phyloP scores from a whole-genome alignment of 2,797 vertebrate genomes.

The Buceros bicornis region DNA sequence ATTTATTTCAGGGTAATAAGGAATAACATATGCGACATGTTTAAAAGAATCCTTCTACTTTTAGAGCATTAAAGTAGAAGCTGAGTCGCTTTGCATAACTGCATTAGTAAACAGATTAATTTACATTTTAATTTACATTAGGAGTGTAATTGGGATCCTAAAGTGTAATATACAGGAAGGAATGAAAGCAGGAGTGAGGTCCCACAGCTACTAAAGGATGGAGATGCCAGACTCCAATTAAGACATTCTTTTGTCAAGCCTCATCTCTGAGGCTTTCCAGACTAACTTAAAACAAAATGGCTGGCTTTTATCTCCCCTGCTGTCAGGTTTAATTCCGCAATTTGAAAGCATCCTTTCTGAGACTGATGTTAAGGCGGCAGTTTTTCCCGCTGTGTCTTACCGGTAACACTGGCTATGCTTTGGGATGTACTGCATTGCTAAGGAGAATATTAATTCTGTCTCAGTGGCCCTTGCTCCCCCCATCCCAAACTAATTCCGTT shows the following conservation, averaged over 20 bases:
- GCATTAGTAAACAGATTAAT: conserved; percentile 46
- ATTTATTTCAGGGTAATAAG: conserved; percentile 2
- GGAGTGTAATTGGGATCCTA: conserved; percentile 19
- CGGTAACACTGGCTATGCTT: not conserved
- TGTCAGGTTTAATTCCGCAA: not conserved
- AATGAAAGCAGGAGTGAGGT: conserved; percentile 13
- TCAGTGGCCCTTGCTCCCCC: not conserved
- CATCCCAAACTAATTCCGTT: not conserved
- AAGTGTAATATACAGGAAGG: not conserved
- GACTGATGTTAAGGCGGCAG: not conserved
- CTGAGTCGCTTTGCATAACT: conserved; percentile 29
- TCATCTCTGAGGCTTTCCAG: conserved; percentile 50
- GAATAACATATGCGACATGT: not conserved
- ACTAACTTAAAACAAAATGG: conserved; percentile 39
- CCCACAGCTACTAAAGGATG: not conserved
- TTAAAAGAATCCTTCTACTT: conserved; percentile 1
- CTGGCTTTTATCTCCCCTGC: conserved; percentile 21
- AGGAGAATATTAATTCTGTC: conserved; percentile 5
- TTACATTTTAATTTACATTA: conserved; percentile 63
- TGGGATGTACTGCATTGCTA: not conserved
- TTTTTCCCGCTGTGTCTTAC: not conserved
- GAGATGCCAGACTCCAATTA: conserved; percentile 36
- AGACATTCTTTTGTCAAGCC: conserved; percentile 35
- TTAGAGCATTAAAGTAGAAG: not conserved
- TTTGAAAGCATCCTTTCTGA: conserved; percentile 18